Percentiles rank a stretch among this genome's conserved stretches.
These are phyloP conservation scores for Redunca redunca DNA, from an alignment of 2,113 vertebrate species.

Conservation along the genomic window DNA sequence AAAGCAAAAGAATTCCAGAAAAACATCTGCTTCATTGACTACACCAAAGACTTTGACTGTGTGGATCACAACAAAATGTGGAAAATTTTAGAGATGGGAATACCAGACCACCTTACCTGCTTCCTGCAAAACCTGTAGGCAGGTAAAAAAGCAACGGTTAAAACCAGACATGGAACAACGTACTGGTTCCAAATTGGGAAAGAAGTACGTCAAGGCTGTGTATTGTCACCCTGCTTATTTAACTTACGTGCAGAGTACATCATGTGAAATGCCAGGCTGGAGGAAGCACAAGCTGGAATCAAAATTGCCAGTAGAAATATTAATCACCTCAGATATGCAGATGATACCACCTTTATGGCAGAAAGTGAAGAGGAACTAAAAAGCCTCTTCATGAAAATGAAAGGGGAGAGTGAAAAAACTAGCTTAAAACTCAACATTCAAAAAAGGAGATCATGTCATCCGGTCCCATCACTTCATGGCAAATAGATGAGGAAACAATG, in stretches of 20 bases:
- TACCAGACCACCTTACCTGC: not conserved
- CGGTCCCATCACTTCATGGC: not conserved
- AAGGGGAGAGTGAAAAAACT: not conserved
- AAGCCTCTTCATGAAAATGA: not conserved
- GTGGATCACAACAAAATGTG: not conserved
- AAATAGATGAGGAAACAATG: not conserved
- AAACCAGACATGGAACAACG: not conserved
- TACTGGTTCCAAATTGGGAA: not conserved
- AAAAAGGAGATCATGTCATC: not conserved
- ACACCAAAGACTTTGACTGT: not conserved
- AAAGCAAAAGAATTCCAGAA: not conserved
- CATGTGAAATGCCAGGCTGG: not conserved
- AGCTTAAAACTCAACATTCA: not conserved
- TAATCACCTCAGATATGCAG: not conserved
- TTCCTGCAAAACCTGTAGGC: not conserved
- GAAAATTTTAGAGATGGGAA: not conserved
- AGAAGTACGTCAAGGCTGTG: not conserved
- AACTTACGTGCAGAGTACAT: not conserved
- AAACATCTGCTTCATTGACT: not conserved
- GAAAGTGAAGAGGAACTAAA: not conserved
- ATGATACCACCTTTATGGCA: not conserved
- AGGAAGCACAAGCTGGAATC: not conserved
- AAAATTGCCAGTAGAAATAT: not conserved
- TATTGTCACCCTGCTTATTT: not conserved
- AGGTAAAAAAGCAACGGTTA: not conserved